These are phyloP conservation scores for Nasonia vitripennis DNA, from an alignment of 1,140 invertebrate genomes.

Conservation along the genomic window DNA sequence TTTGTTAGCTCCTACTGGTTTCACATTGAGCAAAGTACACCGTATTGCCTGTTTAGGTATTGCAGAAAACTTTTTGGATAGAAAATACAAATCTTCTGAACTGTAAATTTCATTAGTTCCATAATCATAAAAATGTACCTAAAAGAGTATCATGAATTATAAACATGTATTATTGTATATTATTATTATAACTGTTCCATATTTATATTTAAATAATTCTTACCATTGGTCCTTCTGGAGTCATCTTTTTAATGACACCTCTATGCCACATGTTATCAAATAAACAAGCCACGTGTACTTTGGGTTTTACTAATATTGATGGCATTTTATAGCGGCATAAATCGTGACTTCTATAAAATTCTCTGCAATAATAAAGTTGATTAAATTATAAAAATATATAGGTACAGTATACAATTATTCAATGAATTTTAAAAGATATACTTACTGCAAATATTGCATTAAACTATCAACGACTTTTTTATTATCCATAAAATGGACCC, in stretches of 20 bases:
- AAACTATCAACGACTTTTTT: slow-evolving; percentile 53
- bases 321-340: slow-evolving; percentile 60
- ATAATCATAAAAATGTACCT: slow-evolving; percentile 71
- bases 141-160: slow-evolving; percentile 7
- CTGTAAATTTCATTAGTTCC: slow-evolving; percentile 65
- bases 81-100: slow-evolving; percentile 60
- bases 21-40: slow-evolving; percentile 66
- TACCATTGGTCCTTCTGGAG: slow-evolving; percentile 58
- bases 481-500: slow-evolving; percentile 62
- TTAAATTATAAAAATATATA: slow-evolving; percentile 32
- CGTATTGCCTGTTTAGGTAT: slow-evolving; percentile 69
- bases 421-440: slow-evolving; percentile 23
- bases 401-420: neutral
- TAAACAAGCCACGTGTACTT: slow-evolving; percentile 67
- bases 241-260: slow-evolving; percentile 64
- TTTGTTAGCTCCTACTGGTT: slow-evolving; percentile 54
- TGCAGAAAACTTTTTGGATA: slow-evolving; percentile 63
- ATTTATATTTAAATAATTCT: slow-evolving; percentile 53
- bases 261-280: slow-evolving; percentile 67
- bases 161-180: no score
- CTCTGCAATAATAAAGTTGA: slow-evolving; percentile 55
- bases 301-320: slow-evolving; percentile 61
- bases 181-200: no score
- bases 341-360: slow-evolving; percentile 59
- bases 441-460: slow-evolving; percentile 65